A percentile compares a stretch with the other conserved stretches of the same genome.
phyloP scores from a whole-genome alignment of 2,113 vertebrate species.

The Nothobranchius furzeri region DNA sequence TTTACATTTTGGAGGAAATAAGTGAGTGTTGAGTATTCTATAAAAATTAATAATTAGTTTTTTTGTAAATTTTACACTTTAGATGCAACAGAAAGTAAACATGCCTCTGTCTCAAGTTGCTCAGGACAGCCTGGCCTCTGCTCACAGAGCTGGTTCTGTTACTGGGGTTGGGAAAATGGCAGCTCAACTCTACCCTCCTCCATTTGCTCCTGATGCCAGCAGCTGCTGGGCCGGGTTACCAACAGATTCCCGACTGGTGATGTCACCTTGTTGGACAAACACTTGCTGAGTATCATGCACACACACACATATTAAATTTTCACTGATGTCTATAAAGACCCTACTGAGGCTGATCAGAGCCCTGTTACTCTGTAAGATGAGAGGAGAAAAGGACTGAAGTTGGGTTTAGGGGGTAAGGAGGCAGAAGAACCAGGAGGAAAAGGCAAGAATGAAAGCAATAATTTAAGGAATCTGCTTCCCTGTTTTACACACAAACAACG shows the following conservation, averaged over 20 bases:
- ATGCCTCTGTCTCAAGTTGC: neutral
- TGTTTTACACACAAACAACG: conserved; percentile 32
- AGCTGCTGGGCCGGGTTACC: conserved; percentile 65
- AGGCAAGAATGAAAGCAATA: conserved; percentile 11
- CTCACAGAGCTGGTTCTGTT: conserved; percentile 31
- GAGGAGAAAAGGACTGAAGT: conserved; percentile 25
- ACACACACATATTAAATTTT: conserved; percentile 80
- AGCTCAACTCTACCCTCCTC: conserved; percentile 37
- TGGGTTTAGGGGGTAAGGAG: conserved; percentile 4
- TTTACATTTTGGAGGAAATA: neutral
- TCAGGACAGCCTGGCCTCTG: neutral
- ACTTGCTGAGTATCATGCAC: conserved; percentile 83
- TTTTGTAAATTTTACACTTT: too few species aligned
- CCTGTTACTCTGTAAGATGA: conserved; percentile 70
- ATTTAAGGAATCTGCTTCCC: neutral
- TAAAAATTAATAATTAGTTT: neutral
- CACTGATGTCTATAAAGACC: conserved; percentile 79
- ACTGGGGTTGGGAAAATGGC: conserved; percentile 44
- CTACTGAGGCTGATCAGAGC: conserved; percentile 66
- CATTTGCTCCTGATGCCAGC: conserved; percentile 46
- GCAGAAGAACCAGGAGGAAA: conserved; percentile 2
- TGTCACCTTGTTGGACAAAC: conserved; percentile 78
- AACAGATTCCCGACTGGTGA: conserved; percentile 78
- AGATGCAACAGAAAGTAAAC: neutral
- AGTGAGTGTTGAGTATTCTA: neutral